Conservation (phyloP, 2,888 invertebrate genomes). For the Drosophila fulvimacula region DNA sequence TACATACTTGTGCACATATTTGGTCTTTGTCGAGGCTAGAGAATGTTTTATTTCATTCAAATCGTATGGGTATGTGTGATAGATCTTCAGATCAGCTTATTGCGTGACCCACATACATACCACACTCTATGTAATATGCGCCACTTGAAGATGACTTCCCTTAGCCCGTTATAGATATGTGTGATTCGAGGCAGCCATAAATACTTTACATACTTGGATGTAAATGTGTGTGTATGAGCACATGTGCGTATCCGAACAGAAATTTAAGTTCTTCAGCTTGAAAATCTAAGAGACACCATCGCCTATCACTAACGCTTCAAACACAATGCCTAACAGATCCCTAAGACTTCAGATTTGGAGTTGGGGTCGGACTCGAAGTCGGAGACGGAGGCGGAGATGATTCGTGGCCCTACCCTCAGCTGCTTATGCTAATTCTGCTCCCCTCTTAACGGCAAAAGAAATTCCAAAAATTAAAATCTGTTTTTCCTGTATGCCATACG, state of each 20-base stretch:
- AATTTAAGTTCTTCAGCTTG: constrained; percentile 49
- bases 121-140: constrained; percentile 26
- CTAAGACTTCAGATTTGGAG: constrained; percentile 6
- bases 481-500: constrained; percentile 64
- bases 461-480: constrained; percentile 53
- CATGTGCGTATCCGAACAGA: constrained; percentile 36
- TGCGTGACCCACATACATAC: constrained; percentile 26
- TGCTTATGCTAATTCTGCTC: constrained; percentile 70
- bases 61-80: constrained; percentile 14
- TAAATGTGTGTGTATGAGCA: constrained; percentile 10
- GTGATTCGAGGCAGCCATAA: constrained; percentile 28
- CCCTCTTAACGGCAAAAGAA: constrained; percentile 40
- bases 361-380: not conserved
- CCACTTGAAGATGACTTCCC: constrained; percentile 30
- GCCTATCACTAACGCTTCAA: constrained; percentile 24
- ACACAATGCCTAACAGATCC: constrained; percentile 46
- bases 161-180: not conserved
- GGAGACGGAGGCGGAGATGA: constrained; percentile 8
- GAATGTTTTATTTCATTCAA: not conserved
- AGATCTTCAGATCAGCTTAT: constrained; percentile 8
- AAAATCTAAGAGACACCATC: constrained; percentile 32
- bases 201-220: constrained; percentile 34
- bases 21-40: not conserved
- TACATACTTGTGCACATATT: not conserved
- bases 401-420: constrained; percentile 49